phyloP scores from a whole-genome alignment of 1,140 invertebrate species.

The Thereuonema tuberculata region DNA sequence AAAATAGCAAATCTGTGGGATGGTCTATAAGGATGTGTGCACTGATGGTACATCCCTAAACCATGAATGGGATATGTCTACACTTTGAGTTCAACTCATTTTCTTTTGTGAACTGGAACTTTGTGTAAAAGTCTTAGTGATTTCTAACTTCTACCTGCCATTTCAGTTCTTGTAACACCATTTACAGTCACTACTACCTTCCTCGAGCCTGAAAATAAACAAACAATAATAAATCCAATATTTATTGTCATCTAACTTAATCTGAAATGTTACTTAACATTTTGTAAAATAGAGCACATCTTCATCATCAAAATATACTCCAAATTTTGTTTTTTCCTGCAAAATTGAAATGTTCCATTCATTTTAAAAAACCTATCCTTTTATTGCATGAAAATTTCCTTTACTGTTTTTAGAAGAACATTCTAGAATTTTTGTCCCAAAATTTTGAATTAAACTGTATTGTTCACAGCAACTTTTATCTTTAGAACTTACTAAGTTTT shows the following conservation, averaged over 20 bases:
- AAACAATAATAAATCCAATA: background rate
- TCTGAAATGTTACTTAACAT: background rate
- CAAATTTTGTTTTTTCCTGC: background rate
- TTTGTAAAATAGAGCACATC: background rate
- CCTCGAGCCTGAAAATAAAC: conserved; percentile 51
- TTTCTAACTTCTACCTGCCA: background rate
- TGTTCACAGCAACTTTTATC: too few relatives aligned
- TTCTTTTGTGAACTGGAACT: too few relatives aligned
- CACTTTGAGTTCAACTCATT: too few relatives aligned
- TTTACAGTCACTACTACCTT: conserved; percentile 83
- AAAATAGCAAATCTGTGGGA: too few relatives aligned
- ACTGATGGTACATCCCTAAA: too few relatives aligned
- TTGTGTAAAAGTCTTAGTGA: too few relatives aligned
- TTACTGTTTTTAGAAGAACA: background rate
- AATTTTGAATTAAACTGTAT: too few relatives aligned
- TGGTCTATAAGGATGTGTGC: too few relatives aligned
- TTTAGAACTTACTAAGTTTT: too few relatives aligned
- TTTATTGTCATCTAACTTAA: background rate
- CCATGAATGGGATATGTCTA: too few relatives aligned
- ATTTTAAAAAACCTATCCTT: background rate
- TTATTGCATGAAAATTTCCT: background rate
- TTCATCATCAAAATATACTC: background rate
- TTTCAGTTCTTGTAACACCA: conserved; percentile 34
- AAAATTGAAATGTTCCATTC: too few relatives aligned
- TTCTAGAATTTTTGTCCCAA: too few relatives aligned